phyloP scores from a whole-genome alignment of 2,113 vertebrate genomes.

The Calypte anna region DNA sequence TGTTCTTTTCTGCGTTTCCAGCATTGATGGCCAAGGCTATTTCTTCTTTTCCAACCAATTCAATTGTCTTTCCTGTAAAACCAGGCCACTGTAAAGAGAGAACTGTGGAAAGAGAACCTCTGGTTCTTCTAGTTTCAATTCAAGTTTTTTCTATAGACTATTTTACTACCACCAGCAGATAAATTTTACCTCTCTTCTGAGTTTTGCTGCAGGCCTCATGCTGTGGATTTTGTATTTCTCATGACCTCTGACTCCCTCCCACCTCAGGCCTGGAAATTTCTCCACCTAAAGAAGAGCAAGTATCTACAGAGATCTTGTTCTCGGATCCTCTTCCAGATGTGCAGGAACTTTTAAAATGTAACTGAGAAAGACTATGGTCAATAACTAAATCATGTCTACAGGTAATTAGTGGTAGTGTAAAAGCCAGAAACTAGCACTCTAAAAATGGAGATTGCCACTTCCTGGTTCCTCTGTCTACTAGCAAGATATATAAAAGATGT shows the following conservation, averaged over 20 bases:
- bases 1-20: constrained; percentile 1
- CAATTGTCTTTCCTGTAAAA: neutral
- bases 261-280: neutral
- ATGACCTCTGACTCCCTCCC: neutral
- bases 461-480: neutral
- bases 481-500: neutral
- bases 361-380: neutral
- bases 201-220: neutral
- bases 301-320: neutral
- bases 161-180: neutral
- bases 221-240: neutral
- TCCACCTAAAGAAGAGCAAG: neutral
- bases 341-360: neutral
- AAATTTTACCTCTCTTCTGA: neutral
- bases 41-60: neutral
- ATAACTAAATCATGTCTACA: neutral
- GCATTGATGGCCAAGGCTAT: neutral
- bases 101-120: neutral
- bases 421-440: neutral
- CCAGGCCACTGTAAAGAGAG: neutral
- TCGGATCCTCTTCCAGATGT: neutral
- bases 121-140: neutral
- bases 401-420: neutral
- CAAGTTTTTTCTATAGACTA: neutral
- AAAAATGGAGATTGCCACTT: neutral